Evolutionary conservation across 2,113 vertebrate genomes (phyloP), one percentile per base, ranked within the genome.

Genomic region (Brienomyrus longianalis): DNA sequence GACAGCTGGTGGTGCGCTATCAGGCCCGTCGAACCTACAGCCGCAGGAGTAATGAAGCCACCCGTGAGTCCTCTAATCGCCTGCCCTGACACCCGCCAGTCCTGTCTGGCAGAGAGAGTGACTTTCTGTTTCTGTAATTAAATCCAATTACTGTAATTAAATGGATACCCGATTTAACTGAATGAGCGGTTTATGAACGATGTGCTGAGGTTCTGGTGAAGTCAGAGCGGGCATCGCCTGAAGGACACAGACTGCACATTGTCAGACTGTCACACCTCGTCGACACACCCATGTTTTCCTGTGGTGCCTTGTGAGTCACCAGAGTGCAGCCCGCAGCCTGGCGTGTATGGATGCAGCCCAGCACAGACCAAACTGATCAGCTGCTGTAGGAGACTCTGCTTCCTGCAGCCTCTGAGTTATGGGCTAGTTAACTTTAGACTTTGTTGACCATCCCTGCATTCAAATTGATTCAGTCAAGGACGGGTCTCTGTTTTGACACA

Each of bases 1-100:
- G 97, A 0, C 97, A 98, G 90, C 95, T 98, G 91, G 97, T 98
- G 47, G 97, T 98, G n/a, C 94, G 97, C 43, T 98, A 98, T 91
- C 96, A 96, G 0, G 97, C 96, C 19, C 96, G 96, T 23, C 97
- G 97, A 90, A 97, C 97, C 0, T 98, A 98, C 95, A 98, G 97
- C 92, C 96, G 97, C 5, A 94, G 97, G 84, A 97, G 97, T 5
- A 97, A 96, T 0, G 97, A 98, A 91, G 97, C 97, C 74, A 98
- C 97, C 15, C 31, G 97, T 98, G 92, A 98, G 97, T 96, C 88
- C 56, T 50, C 83, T 3, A 10, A 86, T 50, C 21, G 45, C 48
- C 45, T 86, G 48, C 74, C 35, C 74, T n/a, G 35, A 80, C 74
- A 80, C 35, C 15, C 5, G 17, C 2, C 35, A 80, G 17, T 80